These are phyloP conservation scores for Triplophysa rosa DNA, from an alignment of 2,113 vertebrate species.

Conservation along the genomic window DNA sequence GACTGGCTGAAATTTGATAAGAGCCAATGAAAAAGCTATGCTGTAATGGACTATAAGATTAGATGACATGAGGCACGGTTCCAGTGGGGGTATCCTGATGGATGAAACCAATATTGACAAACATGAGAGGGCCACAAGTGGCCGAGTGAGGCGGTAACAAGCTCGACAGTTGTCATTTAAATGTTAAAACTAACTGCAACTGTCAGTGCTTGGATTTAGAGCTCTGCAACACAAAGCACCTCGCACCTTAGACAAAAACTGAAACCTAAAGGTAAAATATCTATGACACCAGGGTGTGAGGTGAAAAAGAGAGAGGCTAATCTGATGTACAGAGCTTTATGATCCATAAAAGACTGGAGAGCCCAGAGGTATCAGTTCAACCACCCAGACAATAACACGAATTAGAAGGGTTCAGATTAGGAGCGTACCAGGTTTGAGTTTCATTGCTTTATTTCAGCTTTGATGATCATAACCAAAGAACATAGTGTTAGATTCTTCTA, in stretches of 20 bases:
- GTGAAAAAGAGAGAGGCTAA: not conserved
- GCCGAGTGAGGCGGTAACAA: not conserved
- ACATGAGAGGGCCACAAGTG: conserved; percentile 25
- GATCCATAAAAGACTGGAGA: conserved; percentile 2
- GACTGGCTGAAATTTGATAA: conserved; percentile 35
- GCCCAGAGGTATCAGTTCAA: not conserved
- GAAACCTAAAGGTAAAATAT: not conserved
- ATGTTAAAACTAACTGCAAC: not conserved
- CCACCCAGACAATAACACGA: not conserved
- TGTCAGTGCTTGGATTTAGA: conserved; percentile 29
- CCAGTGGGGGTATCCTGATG: conserved; percentile 25
- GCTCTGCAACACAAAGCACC: not conserved
- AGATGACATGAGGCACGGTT: conserved; percentile 1
- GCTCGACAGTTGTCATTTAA: not conserved
- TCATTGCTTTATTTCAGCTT: not conserved
- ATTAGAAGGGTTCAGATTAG: not conserved
- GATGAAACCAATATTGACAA: conserved; percentile 31
- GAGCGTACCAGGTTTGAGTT: not conserved
- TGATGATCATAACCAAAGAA: not conserved
- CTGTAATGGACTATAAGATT: conserved; percentile 13
- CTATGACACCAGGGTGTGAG: not conserved
- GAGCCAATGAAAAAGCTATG: not conserved
- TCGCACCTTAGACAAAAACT: too few relatives aligned
- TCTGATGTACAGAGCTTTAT: not conserved
- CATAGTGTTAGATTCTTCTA: not conserved